Conservation (phyloP, 1,140 invertebrate genomes). For the Pseudomyrmex sp. region DNA sequence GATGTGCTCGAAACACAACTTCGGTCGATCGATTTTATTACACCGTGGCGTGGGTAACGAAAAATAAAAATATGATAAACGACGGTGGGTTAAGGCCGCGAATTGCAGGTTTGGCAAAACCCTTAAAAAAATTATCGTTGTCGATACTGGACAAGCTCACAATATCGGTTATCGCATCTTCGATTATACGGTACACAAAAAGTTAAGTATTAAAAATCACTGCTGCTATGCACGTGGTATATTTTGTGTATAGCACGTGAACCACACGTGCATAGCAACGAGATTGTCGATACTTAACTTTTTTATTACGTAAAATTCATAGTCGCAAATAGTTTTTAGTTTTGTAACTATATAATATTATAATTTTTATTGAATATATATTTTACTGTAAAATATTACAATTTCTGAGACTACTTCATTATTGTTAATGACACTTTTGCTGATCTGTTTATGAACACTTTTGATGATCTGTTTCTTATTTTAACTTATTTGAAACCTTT, state of each 20-base stretch:
- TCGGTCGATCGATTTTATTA: constrained; percentile 5
- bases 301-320: neutral
- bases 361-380: constrained; percentile 1
- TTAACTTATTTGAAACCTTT: neutral
- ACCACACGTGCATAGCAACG: too few species aligned
- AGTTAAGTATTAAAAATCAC: neutral
- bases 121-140: neutral
- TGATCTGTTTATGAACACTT: neutral
- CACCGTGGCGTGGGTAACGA: neutral
- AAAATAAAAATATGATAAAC: constrained; percentile 1
- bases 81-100: neutral
- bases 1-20: neutral
- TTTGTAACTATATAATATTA: neutral
- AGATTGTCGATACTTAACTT: too few species aligned
- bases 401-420: neutral
- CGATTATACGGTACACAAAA: neutral
- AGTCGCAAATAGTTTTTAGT: neutral
- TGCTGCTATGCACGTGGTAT: too few species aligned
- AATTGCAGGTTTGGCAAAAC: neutral
- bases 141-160: neutral
- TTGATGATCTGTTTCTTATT: neutral
- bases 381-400: neutral
- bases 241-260: too few species aligned
- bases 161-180: neutral
- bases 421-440: neutral